These are phyloP conservation scores for Ataeniobius toweri DNA, from an alignment of 2,797 vertebrate species.

Conservation along the genomic window DNA sequence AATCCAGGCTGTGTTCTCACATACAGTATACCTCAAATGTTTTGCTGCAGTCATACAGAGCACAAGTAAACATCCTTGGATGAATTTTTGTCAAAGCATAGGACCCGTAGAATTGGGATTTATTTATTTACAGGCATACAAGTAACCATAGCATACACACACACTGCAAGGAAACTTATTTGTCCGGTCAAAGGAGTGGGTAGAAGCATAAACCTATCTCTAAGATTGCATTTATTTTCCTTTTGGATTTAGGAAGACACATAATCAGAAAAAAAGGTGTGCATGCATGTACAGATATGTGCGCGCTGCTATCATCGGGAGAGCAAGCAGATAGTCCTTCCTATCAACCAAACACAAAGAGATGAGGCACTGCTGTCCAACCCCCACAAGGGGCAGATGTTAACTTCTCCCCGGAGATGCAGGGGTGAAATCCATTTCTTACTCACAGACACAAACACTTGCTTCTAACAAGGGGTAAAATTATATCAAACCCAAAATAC, in stretches of 20 bases:
- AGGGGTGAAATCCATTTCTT: slow-evolving; percentile 46
- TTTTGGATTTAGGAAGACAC: neutral
- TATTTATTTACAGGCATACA: too few relatives aligned
- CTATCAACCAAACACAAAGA: slow-evolving; percentile 75
- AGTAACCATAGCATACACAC: too few relatives aligned
- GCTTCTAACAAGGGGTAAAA: slow-evolving; percentile 4
- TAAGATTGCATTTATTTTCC: neutral
- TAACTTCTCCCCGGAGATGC: slow-evolving; percentile 67
- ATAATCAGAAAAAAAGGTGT: neutral
- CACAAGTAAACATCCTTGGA: neutral
- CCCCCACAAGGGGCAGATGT: slow-evolving; percentile 73
- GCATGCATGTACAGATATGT: neutral
- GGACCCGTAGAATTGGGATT: too few relatives aligned
- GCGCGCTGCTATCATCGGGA: slow-evolving; percentile 56
- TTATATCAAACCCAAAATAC: slow-evolving; percentile 2
- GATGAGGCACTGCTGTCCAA: slow-evolving; percentile 58
- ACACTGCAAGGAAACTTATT: too few relatives aligned
- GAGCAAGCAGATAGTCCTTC: slow-evolving; percentile 72
- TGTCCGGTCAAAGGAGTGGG: too few relatives aligned
- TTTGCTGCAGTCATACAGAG: neutral
- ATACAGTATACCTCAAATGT: neutral
- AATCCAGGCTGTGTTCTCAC: neutral
- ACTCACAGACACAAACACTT: slow-evolving; percentile 1
- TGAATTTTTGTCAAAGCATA: neutral
- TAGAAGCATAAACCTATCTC: too few relatives aligned